These are phyloP conservation scores for Drosophila quinaria DNA, from an alignment of 2,888 invertebrate species.

Conservation along the genomic window DNA sequence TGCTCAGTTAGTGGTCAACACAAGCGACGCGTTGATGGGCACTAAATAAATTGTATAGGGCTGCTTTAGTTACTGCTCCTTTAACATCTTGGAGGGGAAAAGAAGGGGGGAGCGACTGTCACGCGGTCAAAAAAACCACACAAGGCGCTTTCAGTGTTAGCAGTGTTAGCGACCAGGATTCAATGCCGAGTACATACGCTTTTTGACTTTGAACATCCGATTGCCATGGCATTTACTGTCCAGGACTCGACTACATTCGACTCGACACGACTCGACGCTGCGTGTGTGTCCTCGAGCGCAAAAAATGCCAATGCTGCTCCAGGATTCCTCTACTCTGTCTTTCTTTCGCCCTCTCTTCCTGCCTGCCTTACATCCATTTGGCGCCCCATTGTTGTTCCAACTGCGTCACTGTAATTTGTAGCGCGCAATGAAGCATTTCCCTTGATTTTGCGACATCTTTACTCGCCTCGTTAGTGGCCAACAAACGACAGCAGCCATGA, in stretches of 20 bases:
- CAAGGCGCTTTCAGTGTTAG: conserved; percentile 20
- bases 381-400: conserved; percentile 78
- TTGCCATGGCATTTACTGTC: conserved; percentile 70
- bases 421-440: conserved; percentile 83
- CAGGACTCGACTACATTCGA: conserved; percentile 19
- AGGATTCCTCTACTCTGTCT: conserved; percentile 9
- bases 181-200: conserved; percentile 77
- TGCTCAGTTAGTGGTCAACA: conserved; percentile 4
- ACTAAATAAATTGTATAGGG: conserved; percentile 74
- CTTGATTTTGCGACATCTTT: conserved; percentile 83
- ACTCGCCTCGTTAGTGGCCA: conserved; percentile 83
- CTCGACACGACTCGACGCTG: conserved; percentile 29
- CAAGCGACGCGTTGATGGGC: conserved; percentile 66
- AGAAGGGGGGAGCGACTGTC: conserved; percentile 14
- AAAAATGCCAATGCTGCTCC: conserved; percentile 60
- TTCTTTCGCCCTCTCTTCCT: not conserved
- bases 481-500: conserved; percentile 80
- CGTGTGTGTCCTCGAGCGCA: conserved; percentile 72
- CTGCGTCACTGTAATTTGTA: conserved; percentile 82
- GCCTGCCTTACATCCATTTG: conserved; percentile 36
- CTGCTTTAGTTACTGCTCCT: conserved; percentile 33
- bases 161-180: conserved; percentile 46
- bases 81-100: not conserved
- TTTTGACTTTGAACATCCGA: conserved; percentile 81
- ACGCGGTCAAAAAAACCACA: conserved; percentile 46